phyloP scores from a whole-genome alignment of 2,888 invertebrate species.

The Eupithecia pulchellata region DNA sequence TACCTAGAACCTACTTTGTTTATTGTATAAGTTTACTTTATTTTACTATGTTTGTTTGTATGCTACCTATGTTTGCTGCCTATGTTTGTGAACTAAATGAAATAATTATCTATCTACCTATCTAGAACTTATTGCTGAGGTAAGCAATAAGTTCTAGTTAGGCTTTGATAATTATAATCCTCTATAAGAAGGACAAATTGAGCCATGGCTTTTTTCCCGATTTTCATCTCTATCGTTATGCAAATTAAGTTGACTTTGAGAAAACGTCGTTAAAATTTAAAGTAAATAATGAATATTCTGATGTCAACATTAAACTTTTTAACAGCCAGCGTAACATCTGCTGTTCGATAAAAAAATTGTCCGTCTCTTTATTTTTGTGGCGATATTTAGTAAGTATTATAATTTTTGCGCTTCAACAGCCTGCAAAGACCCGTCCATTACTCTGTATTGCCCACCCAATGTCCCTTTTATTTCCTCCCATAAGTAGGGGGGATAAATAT shows the following conservation, averaged over 20 bases:
- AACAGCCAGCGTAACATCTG: constrained; percentile 26
- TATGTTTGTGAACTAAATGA: no score
- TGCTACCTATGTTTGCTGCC: no score
- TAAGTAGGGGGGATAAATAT: constrained; percentile 12
- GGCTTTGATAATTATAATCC: no score
- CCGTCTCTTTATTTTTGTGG: constrained; percentile 27
- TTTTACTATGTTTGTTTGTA: no score
- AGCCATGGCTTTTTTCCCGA: not conserved
- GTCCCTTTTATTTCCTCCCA: constrained; percentile 22
- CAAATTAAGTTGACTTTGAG: not conserved
- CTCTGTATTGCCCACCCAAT: constrained; percentile 45
- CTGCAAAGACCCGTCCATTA: constrained; percentile 52
- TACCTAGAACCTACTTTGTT: no score
- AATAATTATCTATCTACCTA: no score
- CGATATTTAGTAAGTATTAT: constrained; percentile 44
- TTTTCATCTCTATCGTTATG: not conserved
- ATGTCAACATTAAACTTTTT: constrained; percentile 22
- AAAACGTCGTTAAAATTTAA: not conserved
- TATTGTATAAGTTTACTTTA: no score
- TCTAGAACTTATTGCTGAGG: no score
- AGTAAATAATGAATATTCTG: not conserved
- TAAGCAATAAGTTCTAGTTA: no score
- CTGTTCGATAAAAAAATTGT: constrained; percentile 16
- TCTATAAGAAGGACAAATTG: not conserved
- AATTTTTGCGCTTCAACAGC: constrained; percentile 47